These are phyloP conservation scores for Ochropleura leucogaster DNA, from an alignment of 2,888 invertebrate genomes.

Conservation along the genomic window DNA sequence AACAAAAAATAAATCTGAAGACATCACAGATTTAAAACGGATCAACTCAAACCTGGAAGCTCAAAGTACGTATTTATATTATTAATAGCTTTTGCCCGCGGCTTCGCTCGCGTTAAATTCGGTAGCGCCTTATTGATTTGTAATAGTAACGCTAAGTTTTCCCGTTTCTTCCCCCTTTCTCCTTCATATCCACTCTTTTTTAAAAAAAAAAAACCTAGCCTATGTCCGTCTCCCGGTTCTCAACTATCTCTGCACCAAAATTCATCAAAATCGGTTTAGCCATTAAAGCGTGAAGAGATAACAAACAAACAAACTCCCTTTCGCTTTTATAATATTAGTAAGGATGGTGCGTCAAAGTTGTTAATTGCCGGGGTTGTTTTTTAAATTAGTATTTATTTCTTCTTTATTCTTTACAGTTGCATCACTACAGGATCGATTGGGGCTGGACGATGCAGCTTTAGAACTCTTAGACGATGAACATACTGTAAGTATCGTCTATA, in stretches of 20 bases:
- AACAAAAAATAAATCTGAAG: conserved; percentile 43
- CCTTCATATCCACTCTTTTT: no score
- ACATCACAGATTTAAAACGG: conserved; percentile 64
- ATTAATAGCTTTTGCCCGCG: no score
- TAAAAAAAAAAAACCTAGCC: no score
- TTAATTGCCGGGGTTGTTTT: not conserved
- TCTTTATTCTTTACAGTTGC: conserved; percentile 58
- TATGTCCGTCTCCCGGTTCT: no score
- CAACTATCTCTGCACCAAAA: no score
- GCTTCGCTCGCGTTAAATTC: no score
- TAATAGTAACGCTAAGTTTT: no score
- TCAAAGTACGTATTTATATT: conserved; percentile 64
- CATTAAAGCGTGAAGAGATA: no score
- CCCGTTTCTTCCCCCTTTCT: no score
- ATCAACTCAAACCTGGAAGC: conserved; percentile 68
- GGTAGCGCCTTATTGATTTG: no score
- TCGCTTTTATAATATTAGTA: no score
- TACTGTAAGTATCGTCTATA: conserved; percentile 19
- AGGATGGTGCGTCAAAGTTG: not conserved
- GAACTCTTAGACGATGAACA: conserved; percentile 19
- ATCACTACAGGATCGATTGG: conserved; percentile 42
- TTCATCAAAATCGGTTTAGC: not conserved
- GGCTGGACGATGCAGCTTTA: conserved; percentile 32
- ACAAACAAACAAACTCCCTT: no score
- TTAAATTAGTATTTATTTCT: not conserved